phyloP scores from a whole-genome alignment of 2,888 invertebrate species.

The Prosopocoilus inquinatus region DNA sequence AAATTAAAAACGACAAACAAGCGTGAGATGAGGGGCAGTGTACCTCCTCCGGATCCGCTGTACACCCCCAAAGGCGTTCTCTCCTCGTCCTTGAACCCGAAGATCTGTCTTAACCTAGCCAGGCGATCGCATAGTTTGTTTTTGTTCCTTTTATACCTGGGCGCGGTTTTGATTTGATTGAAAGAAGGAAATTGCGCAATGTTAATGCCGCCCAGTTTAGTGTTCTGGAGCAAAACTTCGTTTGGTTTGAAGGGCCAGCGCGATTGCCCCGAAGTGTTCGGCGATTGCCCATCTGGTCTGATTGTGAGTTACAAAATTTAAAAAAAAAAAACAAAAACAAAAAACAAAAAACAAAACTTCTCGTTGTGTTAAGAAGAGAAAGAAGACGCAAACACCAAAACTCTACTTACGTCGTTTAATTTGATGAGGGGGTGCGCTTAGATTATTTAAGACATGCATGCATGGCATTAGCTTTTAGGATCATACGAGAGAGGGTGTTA shows the following conservation, averaged over 20 bases:
- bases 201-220: constrained; percentile 71
- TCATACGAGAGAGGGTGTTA: constrained; percentile 6
- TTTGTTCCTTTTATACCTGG: constrained; percentile 41
- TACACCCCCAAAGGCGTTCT: constrained; percentile 51
- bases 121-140: constrained; percentile 46
- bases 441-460: neutral
- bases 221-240: constrained; percentile 84
- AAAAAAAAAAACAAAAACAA: too few relatives aligned
- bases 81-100: constrained; percentile 44
- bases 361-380: too few relatives aligned
- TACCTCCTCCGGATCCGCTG: constrained; percentile 53
- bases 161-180: constrained; percentile 37
- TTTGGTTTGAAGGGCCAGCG: constrained; percentile 89
- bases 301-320: too few relatives aligned
- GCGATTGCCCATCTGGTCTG: constrained; percentile 53
- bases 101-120: constrained; percentile 42
- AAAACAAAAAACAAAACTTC: too few relatives aligned
- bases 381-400: too few relatives aligned
- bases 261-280: constrained; percentile 46
- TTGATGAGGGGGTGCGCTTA: too few relatives aligned
- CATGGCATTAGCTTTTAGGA: neutral
- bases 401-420: too few relatives aligned
- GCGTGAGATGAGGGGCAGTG: constrained; percentile 27
- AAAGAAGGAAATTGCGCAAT: constrained; percentile 39
- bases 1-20: constrained; percentile 26